Base-by-base conservation (phyloP, 2,888 invertebrate genomes). In the Phalera bucephala region DNA sequence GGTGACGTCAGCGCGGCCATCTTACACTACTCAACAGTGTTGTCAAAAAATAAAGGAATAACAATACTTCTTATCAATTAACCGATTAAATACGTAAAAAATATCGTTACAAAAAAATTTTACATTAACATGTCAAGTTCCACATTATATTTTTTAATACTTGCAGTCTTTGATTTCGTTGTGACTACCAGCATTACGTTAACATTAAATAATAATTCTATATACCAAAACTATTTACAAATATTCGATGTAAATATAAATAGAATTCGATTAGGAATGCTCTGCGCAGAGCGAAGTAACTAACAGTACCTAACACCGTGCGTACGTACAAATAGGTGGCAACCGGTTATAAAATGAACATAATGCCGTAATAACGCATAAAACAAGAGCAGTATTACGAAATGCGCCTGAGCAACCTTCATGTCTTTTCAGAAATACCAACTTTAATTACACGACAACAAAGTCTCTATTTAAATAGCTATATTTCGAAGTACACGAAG, bases 131-230 rank as follows among this genome's bases (percentile, higher is more conserved):
- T 71, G 72, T 85, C 79, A 80, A 77, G 67, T 67, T 67, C 63
- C 65, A 74, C 66, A 58, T 50, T 37, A 11, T 20, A 12, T 22
- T 52, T 40, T 53, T 72, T 65, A 81, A 80, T 72, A 83, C 82
- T 74, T 64, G 87, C 88, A 88, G 88, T 89, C 88, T 89, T 88
- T 84, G 79, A 80, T 81, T 86, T 84, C 86, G 80, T 88, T 88
- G 89, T 87, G 88, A 89, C 88, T 86, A 89, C 82, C 76, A 85
- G 84, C 79, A 76, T 82, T 17, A 17, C 3, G 5, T 17, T 60
- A 72, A 72, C 58, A 61, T 59, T 52, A 54, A 60, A 67, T 55
- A 64, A 70, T 45, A 43, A 52, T 33, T 37, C 28, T 19, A 33
- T 45, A 49, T 45, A 51, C 46, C 47, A 53, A 49, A 56, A 65